Percentiles rank a stretch among this genome's conserved stretches.
phyloP scores from a whole-genome alignment of 2,113 vertebrate species.

The Marmota flaviventris region DNA sequence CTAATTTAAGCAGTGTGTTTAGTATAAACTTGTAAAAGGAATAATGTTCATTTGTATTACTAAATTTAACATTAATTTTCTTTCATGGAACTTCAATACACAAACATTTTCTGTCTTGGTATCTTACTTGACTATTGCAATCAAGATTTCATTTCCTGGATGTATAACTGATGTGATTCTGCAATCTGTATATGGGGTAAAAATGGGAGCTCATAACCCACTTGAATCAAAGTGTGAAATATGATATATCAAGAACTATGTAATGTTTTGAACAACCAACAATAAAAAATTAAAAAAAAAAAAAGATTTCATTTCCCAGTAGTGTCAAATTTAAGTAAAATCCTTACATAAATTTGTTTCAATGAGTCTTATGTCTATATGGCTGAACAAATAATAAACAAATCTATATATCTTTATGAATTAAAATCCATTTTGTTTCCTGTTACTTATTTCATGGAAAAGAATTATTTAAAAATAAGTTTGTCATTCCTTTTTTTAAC shows the following conservation, averaged over 20 bases:
- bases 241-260: too few relatives aligned
- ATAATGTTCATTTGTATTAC: background rate
- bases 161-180: too few relatives aligned
- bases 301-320: background rate
- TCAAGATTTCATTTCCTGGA: background rate
- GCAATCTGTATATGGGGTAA: too few relatives aligned
- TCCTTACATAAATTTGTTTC: background rate
- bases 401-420: background rate
- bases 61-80: background rate
- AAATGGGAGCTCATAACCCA: too few relatives aligned
- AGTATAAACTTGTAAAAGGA: background rate
- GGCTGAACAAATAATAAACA: background rate
- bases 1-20: background rate
- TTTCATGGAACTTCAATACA: background rate
- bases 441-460: background rate
- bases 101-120: background rate
- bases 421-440: background rate
- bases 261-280: too few relatives aligned
- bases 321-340: background rate
- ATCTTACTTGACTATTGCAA: background rate
- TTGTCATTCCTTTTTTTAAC: background rate
- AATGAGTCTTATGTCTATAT: background rate
- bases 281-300: too few relatives aligned
- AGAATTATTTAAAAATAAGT: constrained; percentile 17
- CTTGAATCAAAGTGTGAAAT: too few relatives aligned